Evolutionary conservation across 2,113 vertebrate species (phyloP).

Genomic region (Pteropus alecto): DNA sequence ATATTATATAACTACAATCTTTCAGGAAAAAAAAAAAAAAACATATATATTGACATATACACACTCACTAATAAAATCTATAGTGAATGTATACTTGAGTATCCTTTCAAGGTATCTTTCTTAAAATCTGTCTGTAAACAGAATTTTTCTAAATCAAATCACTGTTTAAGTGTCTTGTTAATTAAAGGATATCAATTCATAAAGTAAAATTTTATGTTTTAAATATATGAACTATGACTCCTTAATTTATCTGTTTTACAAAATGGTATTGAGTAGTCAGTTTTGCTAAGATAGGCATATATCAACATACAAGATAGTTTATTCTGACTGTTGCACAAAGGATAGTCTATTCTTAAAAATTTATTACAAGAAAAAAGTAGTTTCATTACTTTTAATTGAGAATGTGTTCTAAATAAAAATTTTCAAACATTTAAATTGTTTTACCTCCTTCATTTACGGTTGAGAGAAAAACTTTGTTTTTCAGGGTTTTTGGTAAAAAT

Average conservation of each 20-base stretch:
- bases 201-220: constrained; percentile 14
- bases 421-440: background rate
- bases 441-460: background rate
- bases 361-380: background rate
- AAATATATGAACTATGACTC: background rate
- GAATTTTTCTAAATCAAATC: constrained; percentile 25
- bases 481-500: background rate
- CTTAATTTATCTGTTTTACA: background rate
- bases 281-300: background rate
- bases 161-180: background rate
- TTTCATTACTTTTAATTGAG: background rate
- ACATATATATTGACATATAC: background rate
- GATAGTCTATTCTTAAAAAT: background rate
- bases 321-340: background rate
- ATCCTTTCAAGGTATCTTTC: constrained; percentile 6
- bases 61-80: background rate
- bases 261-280: background rate
- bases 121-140: background rate
- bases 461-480: background rate
- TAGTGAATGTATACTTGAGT: background rate
- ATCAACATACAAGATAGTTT: background rate
- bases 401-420: background rate
- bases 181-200: background rate
- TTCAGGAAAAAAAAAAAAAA: background rate
- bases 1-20: background rate